These are phyloP conservation scores for Trialeurodes vaporariorum DNA, from an alignment of 1,140 invertebrate genomes.

Conservation along the genomic window DNA sequence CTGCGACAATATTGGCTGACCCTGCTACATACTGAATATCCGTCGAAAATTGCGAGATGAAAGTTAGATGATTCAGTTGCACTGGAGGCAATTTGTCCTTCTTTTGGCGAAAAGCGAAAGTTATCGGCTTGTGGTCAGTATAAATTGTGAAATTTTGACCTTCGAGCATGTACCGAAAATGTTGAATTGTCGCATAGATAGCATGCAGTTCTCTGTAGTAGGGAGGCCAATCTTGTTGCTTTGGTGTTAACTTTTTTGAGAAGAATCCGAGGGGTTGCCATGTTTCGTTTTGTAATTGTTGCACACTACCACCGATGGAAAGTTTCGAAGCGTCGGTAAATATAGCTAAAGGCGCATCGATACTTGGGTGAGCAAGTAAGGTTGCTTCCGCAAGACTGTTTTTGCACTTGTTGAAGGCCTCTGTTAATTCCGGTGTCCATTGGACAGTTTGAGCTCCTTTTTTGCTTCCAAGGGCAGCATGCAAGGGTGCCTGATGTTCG, in stretches of 20 bases:
- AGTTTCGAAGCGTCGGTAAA: slow-evolving; percentile 24
- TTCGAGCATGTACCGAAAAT: slow-evolving; percentile 31
- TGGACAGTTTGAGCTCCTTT: slow-evolving; percentile 3
- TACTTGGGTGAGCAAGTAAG: slow-evolving; percentile 2
- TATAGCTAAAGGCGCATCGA: not conserved
- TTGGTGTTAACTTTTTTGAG: slow-evolving; percentile 11
- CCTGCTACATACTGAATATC: slow-evolving; percentile 30
- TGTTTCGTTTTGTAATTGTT: slow-evolving; percentile 15
- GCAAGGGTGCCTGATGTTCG: slow-evolving; percentile 10
- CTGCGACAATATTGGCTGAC: slow-evolving; percentile 27
- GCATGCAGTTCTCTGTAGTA: too few species aligned
- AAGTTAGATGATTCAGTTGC: slow-evolving; percentile 29
- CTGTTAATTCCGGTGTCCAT: slow-evolving; percentile 17
- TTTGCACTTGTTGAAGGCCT: slow-evolving; percentile 24
- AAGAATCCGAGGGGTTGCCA: too few species aligned
- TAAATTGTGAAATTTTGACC: slow-evolving; percentile 25
- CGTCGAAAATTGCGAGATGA: slow-evolving; percentile 32
- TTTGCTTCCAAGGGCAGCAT: not conserved
- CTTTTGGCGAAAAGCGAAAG: slow-evolving; percentile 25
- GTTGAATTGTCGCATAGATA: slow-evolving; percentile 27
- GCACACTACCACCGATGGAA: slow-evolving; percentile 25
- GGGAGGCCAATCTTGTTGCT: slow-evolving; percentile 15
- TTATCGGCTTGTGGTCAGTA: slow-evolving; percentile 33
- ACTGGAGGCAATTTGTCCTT: slow-evolving; percentile 26
- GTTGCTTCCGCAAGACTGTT: slow-evolving; percentile 23